Percentiles rank a stretch among this genome's conserved stretches.
phyloP scores from a whole-genome alignment of 2,888 invertebrate genomes.

The Alviniconcha strummeri region DNA sequence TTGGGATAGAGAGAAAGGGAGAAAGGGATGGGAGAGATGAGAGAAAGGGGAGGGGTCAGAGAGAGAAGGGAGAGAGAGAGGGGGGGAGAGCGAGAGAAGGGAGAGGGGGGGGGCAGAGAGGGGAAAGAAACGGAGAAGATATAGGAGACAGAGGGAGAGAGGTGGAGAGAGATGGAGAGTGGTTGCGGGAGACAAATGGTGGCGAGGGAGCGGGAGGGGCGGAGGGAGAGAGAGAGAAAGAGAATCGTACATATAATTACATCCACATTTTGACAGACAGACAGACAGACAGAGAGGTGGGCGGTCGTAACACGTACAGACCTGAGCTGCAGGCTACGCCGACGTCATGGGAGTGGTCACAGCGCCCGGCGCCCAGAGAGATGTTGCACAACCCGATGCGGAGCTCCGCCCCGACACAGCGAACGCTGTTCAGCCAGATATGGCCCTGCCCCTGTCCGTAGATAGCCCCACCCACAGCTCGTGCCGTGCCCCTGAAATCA shows the following conservation, averaged over 20 bases:
- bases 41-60: not conserved
- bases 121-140: no score
- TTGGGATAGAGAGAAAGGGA: no score
- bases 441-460: slow-evolving; percentile 9
- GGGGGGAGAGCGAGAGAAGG: not conserved
- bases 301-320: not conserved
- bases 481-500: slow-evolving; percentile 6
- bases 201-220: not conserved
- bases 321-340: slow-evolving; percentile 22
- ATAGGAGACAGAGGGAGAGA: not conserved
- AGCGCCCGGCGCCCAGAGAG: not conserved
- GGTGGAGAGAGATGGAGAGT: not conserved
- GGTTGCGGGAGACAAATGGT: not conserved
- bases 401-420: slow-evolving; percentile 6
- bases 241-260: not conserved
- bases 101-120: no score
- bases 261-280: not conserved
- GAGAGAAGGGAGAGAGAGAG: not conserved
- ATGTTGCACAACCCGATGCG: slow-evolving; percentile 14
- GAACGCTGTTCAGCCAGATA: slow-evolving; percentile 5
- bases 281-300: not conserved
- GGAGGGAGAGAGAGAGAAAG: slow-evolving; percentile 9
- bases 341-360: slow-evolving; percentile 24
- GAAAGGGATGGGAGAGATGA: not conserved
- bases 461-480: not conserved